Evolutionary conservation across 1,140 invertebrate genomes (phyloP), one percentile per base, ranked within the genome.

Genomic region (Metopolophium dirhodum): DNA sequence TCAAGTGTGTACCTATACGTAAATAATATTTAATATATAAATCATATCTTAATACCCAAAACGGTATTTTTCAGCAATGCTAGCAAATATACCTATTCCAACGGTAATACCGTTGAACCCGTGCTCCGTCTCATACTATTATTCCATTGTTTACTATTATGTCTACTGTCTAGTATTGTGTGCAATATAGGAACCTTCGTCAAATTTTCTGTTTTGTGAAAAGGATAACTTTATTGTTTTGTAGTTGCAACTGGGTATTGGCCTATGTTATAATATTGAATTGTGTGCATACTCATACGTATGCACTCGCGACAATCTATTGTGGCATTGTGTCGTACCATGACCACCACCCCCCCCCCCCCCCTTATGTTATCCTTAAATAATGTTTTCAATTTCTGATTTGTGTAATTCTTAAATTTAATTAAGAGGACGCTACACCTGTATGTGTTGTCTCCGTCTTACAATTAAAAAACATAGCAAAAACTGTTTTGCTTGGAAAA

Each of bases 61-160:
- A 85, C 83, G 22, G 83, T 41, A 85, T 85, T 85, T 85, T 77
- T 77, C n/a, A 77, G 61, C 61, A n/a, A 77, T n/a, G 30, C 14
- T 23, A 20, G 61, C 30, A 18, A 77, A 35, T 77, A 68, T n/a
- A 68, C 61, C 30, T 68, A 35, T 77, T n/a, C 61, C 30, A 77
- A 77, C 61, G 30, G 61, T n/a, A 61, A 85, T 45, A 45, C 37
- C 22, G 22, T 85, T 85, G 83, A 85, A 85, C 22, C 9, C 83
- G 14, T 77, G n/a, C n/a, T 23, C 14, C 14, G 14, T 77, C 61
- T 30, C 30, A 35, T n/a, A 77, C 61, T 77, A 30, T n/a, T n/a
- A 77, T 77, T 14, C n/a, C 61, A 77, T 77, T 77, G 61, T 77
- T 77, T 77, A 77, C 30, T 77, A 77, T 77, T 77, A 77, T 77